Percentiles rank a stretch among this genome's conserved stretches.
Conservation (phyloP, 2,888 invertebrate genomes). For the Saturnia japonica region DNA sequence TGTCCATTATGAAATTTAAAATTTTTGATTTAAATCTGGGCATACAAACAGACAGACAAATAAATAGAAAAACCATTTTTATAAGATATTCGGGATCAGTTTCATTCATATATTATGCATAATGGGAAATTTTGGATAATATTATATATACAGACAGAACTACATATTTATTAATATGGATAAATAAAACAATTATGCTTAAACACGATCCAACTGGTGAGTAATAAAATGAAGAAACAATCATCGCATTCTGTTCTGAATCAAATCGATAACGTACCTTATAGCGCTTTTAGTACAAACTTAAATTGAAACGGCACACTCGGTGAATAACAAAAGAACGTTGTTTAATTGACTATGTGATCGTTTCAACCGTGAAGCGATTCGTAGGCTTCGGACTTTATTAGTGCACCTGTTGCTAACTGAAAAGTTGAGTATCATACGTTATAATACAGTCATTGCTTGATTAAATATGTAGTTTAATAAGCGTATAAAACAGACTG, state of each 20-base stretch:
- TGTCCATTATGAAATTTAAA: too few species aligned
- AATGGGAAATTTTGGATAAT: too few species aligned
- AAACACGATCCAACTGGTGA: not conserved
- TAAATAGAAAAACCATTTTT: too few species aligned
- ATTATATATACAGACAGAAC: too few species aligned
- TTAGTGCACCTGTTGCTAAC: slow-evolving; percentile 2
- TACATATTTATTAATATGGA: too few species aligned
- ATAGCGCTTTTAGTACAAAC: not conserved
- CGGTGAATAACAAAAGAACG: slow-evolving; percentile 6
- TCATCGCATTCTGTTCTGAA: slow-evolving; percentile 3
- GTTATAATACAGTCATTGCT: not conserved
- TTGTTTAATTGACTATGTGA: not conserved
- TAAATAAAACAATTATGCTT: slow-evolving; percentile 6
- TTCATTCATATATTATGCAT: too few species aligned
- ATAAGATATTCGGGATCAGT: too few species aligned
- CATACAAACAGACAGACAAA: too few species aligned
- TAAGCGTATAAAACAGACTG: too few species aligned
- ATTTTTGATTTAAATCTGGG: too few species aligned
- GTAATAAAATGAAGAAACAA: slow-evolving; percentile 5
- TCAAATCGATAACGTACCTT: slow-evolving; percentile 8
- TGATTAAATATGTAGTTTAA: not conserved
- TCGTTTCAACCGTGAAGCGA: not conserved
- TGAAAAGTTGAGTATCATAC: not conserved
- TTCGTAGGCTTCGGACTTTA: not conserved
- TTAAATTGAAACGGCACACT: slow-evolving; percentile 9